These are phyloP conservation scores for Himalopsyche tibetana DNA, from an alignment of 2,888 invertebrate genomes.

Conservation along the genomic window DNA sequence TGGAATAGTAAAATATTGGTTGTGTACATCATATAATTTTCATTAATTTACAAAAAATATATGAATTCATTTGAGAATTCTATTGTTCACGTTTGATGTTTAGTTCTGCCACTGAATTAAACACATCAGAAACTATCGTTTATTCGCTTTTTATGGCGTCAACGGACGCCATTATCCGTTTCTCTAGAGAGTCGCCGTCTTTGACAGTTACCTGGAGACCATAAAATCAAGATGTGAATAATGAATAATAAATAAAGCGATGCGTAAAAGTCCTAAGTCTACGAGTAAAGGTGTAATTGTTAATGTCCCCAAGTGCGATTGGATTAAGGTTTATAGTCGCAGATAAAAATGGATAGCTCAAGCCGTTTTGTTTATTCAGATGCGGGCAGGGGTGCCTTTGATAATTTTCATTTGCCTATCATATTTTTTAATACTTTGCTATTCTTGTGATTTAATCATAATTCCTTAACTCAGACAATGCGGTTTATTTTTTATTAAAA, in stretches of 20 bases:
- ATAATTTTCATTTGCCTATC: background rate
- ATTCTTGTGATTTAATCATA: too few species aligned
- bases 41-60: too few species aligned
- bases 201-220: conserved; percentile 18
- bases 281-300: conserved; percentile 48
- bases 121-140: conserved; percentile 18
- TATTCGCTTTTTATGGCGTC: conserved; percentile 6
- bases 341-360: conserved; percentile 40
- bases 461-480: too few species aligned
- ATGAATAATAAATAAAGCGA: conserved; percentile 50
- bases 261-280: conserved; percentile 45
- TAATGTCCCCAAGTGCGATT: conserved; percentile 52
- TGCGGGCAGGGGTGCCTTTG: background rate
- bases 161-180: conserved; percentile 9
- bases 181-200: background rate
- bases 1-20: too few species aligned
- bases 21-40: too few species aligned
- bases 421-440: too few species aligned
- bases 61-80: too few species aligned
- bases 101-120: background rate
- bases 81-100: background rate
- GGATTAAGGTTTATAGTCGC: conserved; percentile 49
- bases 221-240: conserved; percentile 46
- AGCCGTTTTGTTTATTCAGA: background rate
- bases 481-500: too few species aligned